phyloP scores from a whole-genome alignment of 2,113 vertebrate genomes.

The Engraulis encrasicolus region DNA sequence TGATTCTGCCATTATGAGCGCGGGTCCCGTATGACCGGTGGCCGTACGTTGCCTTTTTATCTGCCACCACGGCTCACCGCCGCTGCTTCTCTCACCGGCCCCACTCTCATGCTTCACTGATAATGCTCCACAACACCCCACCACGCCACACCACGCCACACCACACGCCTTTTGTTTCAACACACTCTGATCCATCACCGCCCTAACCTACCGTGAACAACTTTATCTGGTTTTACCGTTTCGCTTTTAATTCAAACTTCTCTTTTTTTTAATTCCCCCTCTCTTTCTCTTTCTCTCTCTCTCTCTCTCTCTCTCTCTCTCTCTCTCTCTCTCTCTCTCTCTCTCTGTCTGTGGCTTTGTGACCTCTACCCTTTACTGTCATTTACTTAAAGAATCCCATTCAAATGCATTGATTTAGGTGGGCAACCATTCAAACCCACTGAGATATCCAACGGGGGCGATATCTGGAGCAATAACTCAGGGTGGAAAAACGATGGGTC shows the following conservation, averaged over 20 bases:
- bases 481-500: conserved; percentile 19
- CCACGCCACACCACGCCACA: too few relatives aligned
- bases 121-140: neutral
- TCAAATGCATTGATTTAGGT: conserved; percentile 46
- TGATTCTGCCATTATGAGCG: conserved; percentile 42
- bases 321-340: too few relatives aligned
- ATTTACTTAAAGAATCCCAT: conserved; percentile 38
- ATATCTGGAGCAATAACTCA: conserved; percentile 42
- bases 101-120: neutral
- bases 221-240: conserved; percentile 20
- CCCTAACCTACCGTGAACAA: neutral
- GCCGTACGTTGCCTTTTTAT: conserved; percentile 28
- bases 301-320: conserved; percentile 19
- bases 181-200: neutral
- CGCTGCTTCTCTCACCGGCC: neutral
- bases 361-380: conserved; percentile 22
- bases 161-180: neutral
- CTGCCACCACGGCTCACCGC: too few relatives aligned
- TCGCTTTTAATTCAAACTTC: conserved; percentile 33
- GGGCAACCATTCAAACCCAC: conserved; percentile 39
- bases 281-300: conserved; percentile 23
- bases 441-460: conserved; percentile 33
- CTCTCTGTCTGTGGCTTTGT: too few relatives aligned
- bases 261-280: neutral
- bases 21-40: conserved; percentile 26